Evolutionary conservation across 2,113 vertebrate genomes (phyloP).

Genomic region (Jaculus jaculus): DNA sequence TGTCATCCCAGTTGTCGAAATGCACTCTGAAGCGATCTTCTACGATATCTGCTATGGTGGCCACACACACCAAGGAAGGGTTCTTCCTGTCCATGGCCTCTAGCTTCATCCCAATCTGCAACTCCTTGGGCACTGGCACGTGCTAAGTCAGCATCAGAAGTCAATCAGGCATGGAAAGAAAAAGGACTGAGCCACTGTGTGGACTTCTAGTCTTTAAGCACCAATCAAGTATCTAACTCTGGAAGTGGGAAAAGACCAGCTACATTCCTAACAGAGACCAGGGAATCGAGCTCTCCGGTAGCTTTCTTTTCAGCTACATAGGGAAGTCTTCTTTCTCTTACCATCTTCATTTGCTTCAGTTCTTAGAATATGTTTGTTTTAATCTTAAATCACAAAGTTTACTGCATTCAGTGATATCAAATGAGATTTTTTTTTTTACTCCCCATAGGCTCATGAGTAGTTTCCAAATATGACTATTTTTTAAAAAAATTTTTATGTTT

Average conservation of each 20-base stretch:
- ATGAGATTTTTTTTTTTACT: background rate
- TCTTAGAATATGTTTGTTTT: background rate
- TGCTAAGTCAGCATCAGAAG: slow-evolving; percentile 26
- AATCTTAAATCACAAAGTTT: background rate
- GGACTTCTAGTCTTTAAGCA: background rate
- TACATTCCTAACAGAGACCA: background rate
- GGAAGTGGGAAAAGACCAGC: background rate
- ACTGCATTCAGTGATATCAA: background rate
- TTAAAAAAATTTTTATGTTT: too few relatives aligned
- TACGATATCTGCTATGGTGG: slow-evolving; percentile 89
- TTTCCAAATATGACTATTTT: slow-evolving; percentile 1
- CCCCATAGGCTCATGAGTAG: background rate
- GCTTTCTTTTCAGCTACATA: background rate
- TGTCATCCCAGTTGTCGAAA: slow-evolving; percentile 94
- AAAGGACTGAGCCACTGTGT: background rate
- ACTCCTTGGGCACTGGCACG: slow-evolving; percentile 65
- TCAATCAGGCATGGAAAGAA: background rate
- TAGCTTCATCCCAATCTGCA: slow-evolving; percentile 94
- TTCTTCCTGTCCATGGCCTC: slow-evolving; percentile 94
- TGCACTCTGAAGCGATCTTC: slow-evolving; percentile 93
- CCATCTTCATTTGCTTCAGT: background rate
- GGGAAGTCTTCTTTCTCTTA: background rate
- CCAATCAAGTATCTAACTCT: background rate
- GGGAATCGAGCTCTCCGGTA: background rate
- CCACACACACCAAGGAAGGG: slow-evolving; percentile 90